These are phyloP conservation scores for Rhegmatorhina hoffmannsi DNA, from an alignment of 2,113 vertebrate species.

Conservation along the genomic window DNA sequence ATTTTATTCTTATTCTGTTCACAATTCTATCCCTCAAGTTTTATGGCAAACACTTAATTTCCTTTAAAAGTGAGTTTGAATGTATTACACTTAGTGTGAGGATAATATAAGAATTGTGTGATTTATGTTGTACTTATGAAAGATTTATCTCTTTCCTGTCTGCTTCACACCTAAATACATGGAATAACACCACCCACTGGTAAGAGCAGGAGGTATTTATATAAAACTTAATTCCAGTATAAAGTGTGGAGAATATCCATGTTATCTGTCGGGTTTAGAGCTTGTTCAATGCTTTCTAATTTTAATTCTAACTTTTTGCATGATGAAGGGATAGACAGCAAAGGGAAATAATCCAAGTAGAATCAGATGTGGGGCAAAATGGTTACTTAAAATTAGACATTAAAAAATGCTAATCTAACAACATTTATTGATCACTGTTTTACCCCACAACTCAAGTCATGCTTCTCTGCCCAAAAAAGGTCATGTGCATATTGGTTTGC, in stretches of 20 bases:
- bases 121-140: constrained; percentile 86
- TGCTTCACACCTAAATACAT: constrained; percentile 88
- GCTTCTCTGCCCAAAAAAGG: constrained; percentile 55
- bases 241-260: constrained; percentile 80
- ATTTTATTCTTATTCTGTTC: constrained; percentile 51
- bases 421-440: constrained; percentile 42
- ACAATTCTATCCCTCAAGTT: constrained; percentile 37
- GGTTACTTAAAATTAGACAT: constrained; percentile 36
- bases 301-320: constrained; percentile 76
- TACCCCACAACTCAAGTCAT: constrained; percentile 54
- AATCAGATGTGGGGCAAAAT: constrained; percentile 74
- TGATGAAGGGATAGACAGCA: constrained; percentile 70
- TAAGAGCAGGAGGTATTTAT: constrained; percentile 99
- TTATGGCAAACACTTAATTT: constrained; percentile 62
- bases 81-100: constrained; percentile 70
- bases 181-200: constrained; percentile 91
- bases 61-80: constrained; percentile 51
- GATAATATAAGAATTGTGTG: constrained; percentile 75
- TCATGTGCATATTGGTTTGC: constrained; percentile 77
- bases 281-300: constrained; percentile 75
- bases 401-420: constrained; percentile 42
- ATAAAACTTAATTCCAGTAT: constrained; percentile 81
- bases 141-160: constrained; percentile 89
- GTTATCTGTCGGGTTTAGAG: constrained; percentile 77
- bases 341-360: constrained; percentile 45